A percentile compares a stretch with the other conserved stretches of the same genome.
These are phyloP conservation scores for Bellardia pandia DNA, from an alignment of 2,888 invertebrate species.

Conservation along the genomic window DNA sequence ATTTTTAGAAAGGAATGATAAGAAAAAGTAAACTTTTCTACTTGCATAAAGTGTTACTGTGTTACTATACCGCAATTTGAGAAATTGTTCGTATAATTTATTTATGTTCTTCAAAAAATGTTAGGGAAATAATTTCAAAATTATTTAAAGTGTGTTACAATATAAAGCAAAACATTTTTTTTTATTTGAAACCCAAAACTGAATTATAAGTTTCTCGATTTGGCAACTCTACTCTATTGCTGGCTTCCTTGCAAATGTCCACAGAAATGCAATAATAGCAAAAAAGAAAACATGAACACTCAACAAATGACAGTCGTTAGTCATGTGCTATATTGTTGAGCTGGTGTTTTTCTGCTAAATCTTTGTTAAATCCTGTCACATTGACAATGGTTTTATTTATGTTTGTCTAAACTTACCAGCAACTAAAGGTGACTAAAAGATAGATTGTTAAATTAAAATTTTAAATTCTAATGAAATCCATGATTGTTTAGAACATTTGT, in stretches of 20 bases:
- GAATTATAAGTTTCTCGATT: neutral
- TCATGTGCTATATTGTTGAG: constrained; percentile 51
- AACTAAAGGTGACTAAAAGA: constrained; percentile 6
- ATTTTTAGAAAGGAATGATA: no score
- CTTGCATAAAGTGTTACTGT: no score
- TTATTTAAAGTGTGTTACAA: no score
- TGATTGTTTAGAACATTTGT: no score
- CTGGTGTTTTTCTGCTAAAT: constrained; percentile 35
- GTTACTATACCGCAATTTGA: no score
- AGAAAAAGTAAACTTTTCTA: no score
- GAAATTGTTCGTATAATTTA: no score
- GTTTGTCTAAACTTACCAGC: neutral
- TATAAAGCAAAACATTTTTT: no score
- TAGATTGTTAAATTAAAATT: neutral
- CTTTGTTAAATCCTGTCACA: constrained; percentile 49
- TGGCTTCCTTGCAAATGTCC: constrained; percentile 9
- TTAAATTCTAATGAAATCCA: neutral
- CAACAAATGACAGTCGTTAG: constrained; percentile 61
- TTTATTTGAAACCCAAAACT: no score
- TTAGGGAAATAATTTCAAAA: no score
- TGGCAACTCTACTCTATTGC: neutral
- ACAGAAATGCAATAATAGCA: no score
- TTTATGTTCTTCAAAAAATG: no score
- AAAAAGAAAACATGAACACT: constrained; percentile 15
- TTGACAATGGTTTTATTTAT: constrained; percentile 45